Percentiles rank a stretch among this genome's conserved stretches.
phyloP scores from a whole-genome alignment of 2,797 vertebrate genomes.

The Anguilla anguilla region DNA sequence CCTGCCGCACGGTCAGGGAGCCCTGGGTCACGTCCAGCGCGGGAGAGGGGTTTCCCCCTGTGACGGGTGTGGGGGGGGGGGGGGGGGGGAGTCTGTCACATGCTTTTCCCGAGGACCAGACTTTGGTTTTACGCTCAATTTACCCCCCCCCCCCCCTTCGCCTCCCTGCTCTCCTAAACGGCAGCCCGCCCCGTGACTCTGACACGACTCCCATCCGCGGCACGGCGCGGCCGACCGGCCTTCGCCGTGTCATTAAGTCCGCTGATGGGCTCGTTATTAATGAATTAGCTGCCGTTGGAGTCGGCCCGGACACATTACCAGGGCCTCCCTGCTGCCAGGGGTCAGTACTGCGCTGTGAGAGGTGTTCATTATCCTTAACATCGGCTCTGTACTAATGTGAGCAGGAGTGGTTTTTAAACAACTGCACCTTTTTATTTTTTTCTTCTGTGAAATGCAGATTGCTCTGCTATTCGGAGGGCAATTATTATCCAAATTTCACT shows the following conservation, averaged over 20 bases:
- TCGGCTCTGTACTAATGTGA: conserved; percentile 9
- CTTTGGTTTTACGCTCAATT: background rate
- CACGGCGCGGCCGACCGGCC: background rate
- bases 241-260: conserved; percentile 55
- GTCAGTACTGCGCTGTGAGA: conserved; percentile 30
- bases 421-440: background rate
- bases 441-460: background rate
- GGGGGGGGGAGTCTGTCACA: background rate
- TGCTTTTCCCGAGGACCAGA: background rate
- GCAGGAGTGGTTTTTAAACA: background rate
- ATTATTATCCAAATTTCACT: background rate
- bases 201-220: conserved; percentile 11
- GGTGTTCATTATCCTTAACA: conserved; percentile 26
- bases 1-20: background rate
- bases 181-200: background rate
- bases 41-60: conserved; percentile 13
- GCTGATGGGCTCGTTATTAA: conserved; percentile 74
- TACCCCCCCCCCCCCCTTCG: background rate
- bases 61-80: background rate
- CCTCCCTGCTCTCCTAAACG: background rate
- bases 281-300: conserved; percentile 63
- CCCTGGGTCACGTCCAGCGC: conserved; percentile 24
- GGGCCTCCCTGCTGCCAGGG: background rate
- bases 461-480: background rate
- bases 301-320: conserved; percentile 13